Base-by-base conservation (phyloP, 2,888 invertebrate species). In the Sinotaia quadrata region DNA sequence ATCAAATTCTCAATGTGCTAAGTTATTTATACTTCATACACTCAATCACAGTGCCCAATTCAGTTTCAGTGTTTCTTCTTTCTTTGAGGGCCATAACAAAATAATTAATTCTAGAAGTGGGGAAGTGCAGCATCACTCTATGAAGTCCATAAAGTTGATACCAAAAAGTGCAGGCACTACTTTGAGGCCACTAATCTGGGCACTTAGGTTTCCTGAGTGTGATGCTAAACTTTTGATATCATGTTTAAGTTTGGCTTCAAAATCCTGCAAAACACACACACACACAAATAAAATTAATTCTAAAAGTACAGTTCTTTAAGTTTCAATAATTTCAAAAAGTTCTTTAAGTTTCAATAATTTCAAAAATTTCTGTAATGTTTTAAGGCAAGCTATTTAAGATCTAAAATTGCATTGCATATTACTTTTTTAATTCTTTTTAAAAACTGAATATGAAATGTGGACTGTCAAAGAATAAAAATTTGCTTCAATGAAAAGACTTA, bases 131-230 rank as follows among this genome's bases (percentile, higher is more conserved):
- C 49, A 4, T 21, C 4, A 7, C 24, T 49, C n/a, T 49, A 49
- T 4, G 24, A 7, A 49, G 5, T 24, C 5, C 4, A 24, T 49
- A 49, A 49, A 41, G 44, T 12, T n/a, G n/a, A 86, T 83, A 24
- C 86, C 86, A 81, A 86, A 87, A 65, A 87, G 71, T 21, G 85
- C 84, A 4, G 85, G 85, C 7, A 87, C 85, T 83, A 86, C 86
- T 69, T 83, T 82, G 7, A 87, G 78, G 33, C 77, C 78, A 71
- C 85, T 85, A 37, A 85, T 79, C 58, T 85, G 85, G 34, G 80
- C 81, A 18, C 79, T 74, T 21, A 86, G 70, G 29, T 82, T 77
- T 15, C 79, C 65, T 21, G 79, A 78, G 56, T 80, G 79, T 2
- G 79, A 75, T 60, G 83, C 81, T 10, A 81, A 68, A 49, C 75